Evolutionary conservation across 2,888 invertebrate genomes (phyloP).

Genomic region (Habrosyne pyritoides): DNA sequence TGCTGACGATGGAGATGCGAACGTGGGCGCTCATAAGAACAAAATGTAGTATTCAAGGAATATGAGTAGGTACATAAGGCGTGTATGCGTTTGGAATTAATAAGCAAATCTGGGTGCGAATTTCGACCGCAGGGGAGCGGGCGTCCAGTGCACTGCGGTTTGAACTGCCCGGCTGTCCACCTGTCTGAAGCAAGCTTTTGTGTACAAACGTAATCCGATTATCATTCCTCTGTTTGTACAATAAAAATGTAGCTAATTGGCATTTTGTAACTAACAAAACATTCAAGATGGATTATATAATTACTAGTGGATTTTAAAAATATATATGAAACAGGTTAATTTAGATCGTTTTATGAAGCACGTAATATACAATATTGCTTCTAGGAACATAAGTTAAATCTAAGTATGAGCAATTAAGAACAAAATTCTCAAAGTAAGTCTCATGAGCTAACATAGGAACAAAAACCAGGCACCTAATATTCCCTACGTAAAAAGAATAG

Average conservation of each 20-base stretch:
- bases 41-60: constrained; percentile 4
- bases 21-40: neutral
- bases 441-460: no score
- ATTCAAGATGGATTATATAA: no score
- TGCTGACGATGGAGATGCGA: constrained; percentile 1
- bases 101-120: constrained; percentile 61
- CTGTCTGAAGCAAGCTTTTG: constrained; percentile 56
- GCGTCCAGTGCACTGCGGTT: constrained; percentile 47
- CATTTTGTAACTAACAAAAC: constrained; percentile 23
- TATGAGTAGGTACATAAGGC: neutral
- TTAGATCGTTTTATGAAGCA: no score
- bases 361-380: no score
- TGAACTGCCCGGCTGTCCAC: constrained; percentile 47
- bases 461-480: no score
- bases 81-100: constrained; percentile 60
- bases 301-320: no score
- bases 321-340: no score
- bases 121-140: constrained; percentile 51
- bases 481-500: no score
- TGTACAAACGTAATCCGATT: constrained; percentile 58
- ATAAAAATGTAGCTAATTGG: constrained; percentile 52
- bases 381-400: no score
- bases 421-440: no score
- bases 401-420: no score
- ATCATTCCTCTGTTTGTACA: constrained; percentile 51